Evolutionary conservation across 2,797 vertebrate species (phyloP), one percentile per base, ranked within the genome.

Genomic region (Oreonectes daqikongensis): DNA sequence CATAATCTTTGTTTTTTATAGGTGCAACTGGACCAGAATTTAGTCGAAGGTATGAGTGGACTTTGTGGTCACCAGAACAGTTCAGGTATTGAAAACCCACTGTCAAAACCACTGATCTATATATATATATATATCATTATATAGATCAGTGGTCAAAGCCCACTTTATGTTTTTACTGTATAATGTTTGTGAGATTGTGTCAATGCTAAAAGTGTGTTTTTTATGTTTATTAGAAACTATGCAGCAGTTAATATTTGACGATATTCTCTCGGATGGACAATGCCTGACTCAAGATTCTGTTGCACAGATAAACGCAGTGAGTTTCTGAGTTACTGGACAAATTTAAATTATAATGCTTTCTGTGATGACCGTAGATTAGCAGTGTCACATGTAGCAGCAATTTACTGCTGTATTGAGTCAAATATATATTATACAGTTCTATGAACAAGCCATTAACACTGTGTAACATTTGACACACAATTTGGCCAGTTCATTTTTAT

Each of bases 21-120:
- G 91, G 86, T 93, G 61, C 83, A 89, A 17, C 63, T 92, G 64
- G 84, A 86, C 22, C 71, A 69, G 42, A 40, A 82, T 38, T 77
- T 87, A 46, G 77, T 77, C 32, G 9, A 63, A 1, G 87, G 78
- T 42, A 86, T 90, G 85, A 82, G 44, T 2, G 92, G 91, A 72
- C 82, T 93, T 14, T 93, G 92, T 89, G 89, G 89, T 28, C 77
- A 76, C 46, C 1, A 30, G 15, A 84, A 53, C 1, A 1, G 24
- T 22, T 0, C 40, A 69, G 86, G 91, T 92, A 79, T 32, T 20
- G 9, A n/a, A 28, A 69, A 69, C 14, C 48, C 1, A 1, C 8
- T 2, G n/a, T 15, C 4, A 18, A 42, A 42, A 42, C 40, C n/a
- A n/a, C n/a, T n/a, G n/a, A n/a, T n/a, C n/a, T n/a, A n/a, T n/a